phyloP scores from a whole-genome alignment of 2,113 vertebrate species.

The Oceanodroma tethys region DNA sequence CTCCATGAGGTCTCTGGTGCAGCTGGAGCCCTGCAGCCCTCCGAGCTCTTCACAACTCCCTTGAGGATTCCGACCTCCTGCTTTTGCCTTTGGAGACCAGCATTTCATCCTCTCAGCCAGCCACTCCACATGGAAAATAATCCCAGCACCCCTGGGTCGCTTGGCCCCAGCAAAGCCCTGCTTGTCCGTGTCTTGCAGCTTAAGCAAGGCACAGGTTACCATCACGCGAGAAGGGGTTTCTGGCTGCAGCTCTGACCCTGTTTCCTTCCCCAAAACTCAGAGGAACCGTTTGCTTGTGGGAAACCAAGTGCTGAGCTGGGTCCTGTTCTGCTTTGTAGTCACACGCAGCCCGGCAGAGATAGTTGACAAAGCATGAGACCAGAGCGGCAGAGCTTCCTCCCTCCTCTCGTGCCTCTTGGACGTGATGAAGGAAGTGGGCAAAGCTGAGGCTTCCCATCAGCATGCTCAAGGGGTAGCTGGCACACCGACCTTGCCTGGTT shows the following conservation, averaged over 20 bases:
- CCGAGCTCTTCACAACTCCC: accelerated
- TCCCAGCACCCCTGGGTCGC: neutral
- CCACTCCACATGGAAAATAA: accelerated
- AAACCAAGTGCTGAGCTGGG: neutral
- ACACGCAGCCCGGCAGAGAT: accelerated
- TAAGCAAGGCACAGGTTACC: neutral
- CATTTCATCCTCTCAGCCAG: too few relatives aligned
- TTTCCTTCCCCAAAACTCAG: constrained; percentile 30
- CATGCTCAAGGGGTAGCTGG: neutral
- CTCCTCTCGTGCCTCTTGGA: neutral
- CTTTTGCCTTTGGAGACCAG: neutral
- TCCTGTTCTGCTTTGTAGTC: neutral
- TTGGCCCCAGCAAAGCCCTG: neutral
- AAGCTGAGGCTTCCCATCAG: neutral
- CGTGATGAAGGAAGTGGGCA: neutral
- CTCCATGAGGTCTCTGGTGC: neutral
- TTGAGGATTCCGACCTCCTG: neutral
- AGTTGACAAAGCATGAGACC: neutral
- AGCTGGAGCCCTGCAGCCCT: neutral
- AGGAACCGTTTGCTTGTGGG: neutral
- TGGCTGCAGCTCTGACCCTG: accelerated
- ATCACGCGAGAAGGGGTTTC: neutral
- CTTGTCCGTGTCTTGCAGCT: neutral
- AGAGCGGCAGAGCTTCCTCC: accelerated
- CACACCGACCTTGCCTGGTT: accelerated